phyloP scores from a whole-genome alignment of 2,888 invertebrate genomes.

The Sarcophaga caerulescens region DNA sequence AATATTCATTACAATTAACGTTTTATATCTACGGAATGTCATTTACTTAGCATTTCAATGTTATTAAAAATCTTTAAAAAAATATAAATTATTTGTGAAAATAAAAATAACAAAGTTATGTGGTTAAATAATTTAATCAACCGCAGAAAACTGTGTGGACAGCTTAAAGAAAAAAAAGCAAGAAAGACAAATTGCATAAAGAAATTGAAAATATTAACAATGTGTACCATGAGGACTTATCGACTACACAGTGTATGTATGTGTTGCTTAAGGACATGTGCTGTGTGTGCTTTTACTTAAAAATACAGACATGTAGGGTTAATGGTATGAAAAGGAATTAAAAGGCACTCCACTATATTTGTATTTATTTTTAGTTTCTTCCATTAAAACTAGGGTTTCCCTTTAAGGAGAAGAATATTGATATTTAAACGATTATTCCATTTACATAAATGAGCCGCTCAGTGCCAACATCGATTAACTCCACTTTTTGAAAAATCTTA shows the following conservation, averaged over 20 bases:
- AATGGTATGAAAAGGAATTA: constrained; percentile 1
- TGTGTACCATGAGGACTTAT: no score
- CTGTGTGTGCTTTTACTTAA: no score
- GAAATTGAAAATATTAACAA: neutral
- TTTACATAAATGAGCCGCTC: no score
- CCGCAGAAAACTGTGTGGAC: constrained; percentile 35
- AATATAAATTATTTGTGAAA: neutral
- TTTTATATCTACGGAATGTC: no score
- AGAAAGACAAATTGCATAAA: constrained; percentile 35
- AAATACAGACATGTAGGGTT: neutral
- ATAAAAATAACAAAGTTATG: neutral
- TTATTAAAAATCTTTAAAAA: no score
- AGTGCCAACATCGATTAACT: no score
- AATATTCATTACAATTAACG: no score
- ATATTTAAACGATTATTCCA: no score
- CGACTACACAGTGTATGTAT: no score
- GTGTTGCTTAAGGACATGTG: no score
- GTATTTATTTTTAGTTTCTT: constrained; percentile 7
- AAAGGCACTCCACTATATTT: neutral
- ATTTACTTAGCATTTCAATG: neutral
- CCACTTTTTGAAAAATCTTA: no score
- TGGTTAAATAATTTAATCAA: constrained; percentile 36
- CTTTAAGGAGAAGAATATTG: neutral
- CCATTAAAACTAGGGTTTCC: constrained; percentile 1
- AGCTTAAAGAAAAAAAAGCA: constrained; percentile 6